A percentile compares a stretch with the other conserved stretches of the same genome.
These are phyloP conservation scores for Aptenodytes forsteri DNA, from an alignment of 2,113 vertebrate genomes.

Conservation along the genomic window DNA sequence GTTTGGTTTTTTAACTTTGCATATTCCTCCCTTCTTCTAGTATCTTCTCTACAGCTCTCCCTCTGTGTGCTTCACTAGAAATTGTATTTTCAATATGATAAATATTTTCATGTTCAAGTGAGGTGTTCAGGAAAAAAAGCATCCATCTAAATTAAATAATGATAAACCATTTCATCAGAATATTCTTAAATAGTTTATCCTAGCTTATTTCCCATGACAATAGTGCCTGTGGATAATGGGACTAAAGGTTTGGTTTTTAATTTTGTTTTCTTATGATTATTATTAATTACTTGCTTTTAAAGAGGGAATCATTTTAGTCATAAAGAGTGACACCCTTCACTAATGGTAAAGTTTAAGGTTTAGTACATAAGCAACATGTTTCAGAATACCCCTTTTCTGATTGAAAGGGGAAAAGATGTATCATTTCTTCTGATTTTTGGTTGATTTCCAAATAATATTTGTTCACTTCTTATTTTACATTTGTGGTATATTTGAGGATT, in stretches of 20 bases:
- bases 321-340: not conserved
- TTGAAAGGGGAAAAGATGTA: not conserved
- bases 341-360: not conserved
- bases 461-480: not conserved
- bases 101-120: not conserved
- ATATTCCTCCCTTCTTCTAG: not conserved
- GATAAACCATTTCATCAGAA: not conserved
- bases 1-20: not conserved
- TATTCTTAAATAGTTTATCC: not conserved
- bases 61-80: not conserved
- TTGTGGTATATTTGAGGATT: conserved; percentile 25
- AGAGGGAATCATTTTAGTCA: not conserved
- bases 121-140: not conserved
- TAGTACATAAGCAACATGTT: not conserved
- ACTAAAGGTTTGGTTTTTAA: not conserved
- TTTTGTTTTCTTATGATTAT: not conserved
- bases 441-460: not conserved
- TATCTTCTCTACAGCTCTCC: not conserved
- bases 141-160: not conserved
- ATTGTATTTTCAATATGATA: not conserved
- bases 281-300: not conserved
- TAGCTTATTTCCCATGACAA: not conserved
- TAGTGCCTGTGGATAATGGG: not conserved
- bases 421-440: not conserved
- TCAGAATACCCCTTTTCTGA: not conserved